A percentile compares a stretch with the other conserved stretches of the same genome.
Conservation (phyloP, 2,888 invertebrate species). For the Lissonota sp. region DNA sequence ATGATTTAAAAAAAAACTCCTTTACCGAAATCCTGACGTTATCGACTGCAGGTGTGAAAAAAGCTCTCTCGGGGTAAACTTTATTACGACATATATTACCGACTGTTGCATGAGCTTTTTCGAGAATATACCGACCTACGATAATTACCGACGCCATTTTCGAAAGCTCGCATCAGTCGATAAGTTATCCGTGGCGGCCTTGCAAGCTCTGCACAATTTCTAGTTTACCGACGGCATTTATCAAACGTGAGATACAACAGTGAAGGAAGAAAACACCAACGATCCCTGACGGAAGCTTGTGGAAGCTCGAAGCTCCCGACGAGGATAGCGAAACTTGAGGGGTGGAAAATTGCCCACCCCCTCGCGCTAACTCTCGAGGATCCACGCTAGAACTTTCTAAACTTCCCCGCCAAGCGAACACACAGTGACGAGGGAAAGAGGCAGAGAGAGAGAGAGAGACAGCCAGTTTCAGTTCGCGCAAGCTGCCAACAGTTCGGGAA, state of each 20-base stretch:
- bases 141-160: slow-evolving; percentile 14
- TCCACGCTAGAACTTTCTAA: slow-evolving; percentile 77
- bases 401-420: slow-evolving; percentile 74
- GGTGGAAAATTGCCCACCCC: slow-evolving; percentile 35
- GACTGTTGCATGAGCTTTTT: background rate
- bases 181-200: background rate
- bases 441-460: slow-evolving; percentile 61
- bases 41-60: too few species aligned
- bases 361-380: slow-evolving; percentile 62
- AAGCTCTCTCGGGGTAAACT: too few species aligned
- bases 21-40: too few species aligned
- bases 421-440: slow-evolving; percentile 63
- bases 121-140: background rate
- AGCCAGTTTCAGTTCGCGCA: slow-evolving; percentile 50
- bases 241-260: background rate
- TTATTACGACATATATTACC: background rate
- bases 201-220: background rate
- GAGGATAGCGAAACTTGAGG: slow-evolving; percentile 9
- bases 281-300: slow-evolving; percentile 25
- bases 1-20: background rate
- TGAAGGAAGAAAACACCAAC: slow-evolving; percentile 1
- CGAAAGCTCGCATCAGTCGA: slow-evolving; percentile 2
- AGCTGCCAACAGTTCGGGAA: slow-evolving; percentile 65
- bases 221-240: background rate
- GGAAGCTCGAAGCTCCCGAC: slow-evolving; percentile 10